Conservation (phyloP, 2,113 vertebrate genomes). For the Argyrosomus japonicus region DNA sequence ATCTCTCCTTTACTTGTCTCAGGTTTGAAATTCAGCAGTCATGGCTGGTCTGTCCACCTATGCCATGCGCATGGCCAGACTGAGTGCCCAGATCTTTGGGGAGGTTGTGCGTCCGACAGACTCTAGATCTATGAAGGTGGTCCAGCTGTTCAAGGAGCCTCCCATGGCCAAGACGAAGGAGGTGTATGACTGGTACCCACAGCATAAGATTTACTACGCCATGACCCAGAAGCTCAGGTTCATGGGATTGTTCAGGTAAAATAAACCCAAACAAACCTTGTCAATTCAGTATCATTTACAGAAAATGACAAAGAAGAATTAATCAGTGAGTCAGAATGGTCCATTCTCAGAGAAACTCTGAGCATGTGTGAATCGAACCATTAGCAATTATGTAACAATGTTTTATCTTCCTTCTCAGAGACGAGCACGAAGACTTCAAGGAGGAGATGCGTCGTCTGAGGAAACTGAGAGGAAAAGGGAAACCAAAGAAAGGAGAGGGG, state of each 20-base stretch:
- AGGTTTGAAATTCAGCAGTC: conserved; percentile 6
- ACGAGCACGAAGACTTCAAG: conserved; percentile 97
- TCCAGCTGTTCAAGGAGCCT: conserved; percentile 91
- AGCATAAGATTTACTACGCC: conserved; percentile 90
- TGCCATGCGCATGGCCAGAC: conserved; percentile 90
- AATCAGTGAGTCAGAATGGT: neutral
- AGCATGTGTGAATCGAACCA: neutral
- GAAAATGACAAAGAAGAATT: neutral
- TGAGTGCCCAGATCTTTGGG: conserved; percentile 93
- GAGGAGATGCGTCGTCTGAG: conserved; percentile 93
- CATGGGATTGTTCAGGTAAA: conserved; percentile 92
- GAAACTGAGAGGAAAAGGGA: conserved; percentile 94
- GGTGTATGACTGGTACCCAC: conserved; percentile 94
- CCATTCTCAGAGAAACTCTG: no score
- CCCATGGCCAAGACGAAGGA: conserved; percentile 89
- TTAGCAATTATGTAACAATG: neutral
- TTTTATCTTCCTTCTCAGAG: conserved; percentile 80
- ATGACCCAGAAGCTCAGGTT: conserved; percentile 91
- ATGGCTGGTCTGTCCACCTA: conserved; percentile 92
- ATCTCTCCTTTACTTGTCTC: neutral
- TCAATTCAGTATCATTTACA: neutral
- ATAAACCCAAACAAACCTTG: neutral
- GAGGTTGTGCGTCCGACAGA: conserved; percentile 91
- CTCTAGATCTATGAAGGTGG: conserved; percentile 92
- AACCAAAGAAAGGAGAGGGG: conserved; percentile 95